Conservation (phyloP, 2,888 invertebrate genomes). For the Netelia fuscicornis region DNA sequence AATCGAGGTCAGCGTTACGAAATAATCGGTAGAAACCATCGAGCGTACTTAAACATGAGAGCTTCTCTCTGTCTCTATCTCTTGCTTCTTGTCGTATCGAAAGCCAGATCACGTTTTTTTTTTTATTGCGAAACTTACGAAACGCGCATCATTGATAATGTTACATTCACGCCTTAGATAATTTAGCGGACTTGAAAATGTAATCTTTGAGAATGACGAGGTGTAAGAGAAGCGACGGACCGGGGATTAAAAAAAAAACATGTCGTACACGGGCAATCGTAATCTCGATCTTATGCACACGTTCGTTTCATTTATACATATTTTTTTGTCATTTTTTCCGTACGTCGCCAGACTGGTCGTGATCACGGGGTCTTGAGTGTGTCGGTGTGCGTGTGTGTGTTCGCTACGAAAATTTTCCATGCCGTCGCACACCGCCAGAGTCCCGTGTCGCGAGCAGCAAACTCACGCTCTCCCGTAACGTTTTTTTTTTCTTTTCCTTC, state of each 20-base stretch:
- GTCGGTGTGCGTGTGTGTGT: not conserved
- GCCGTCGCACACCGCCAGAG: conserved; percentile 33
- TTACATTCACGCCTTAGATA: not conserved
- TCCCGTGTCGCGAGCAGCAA: conserved; percentile 27
- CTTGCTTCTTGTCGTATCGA: conserved; percentile 16
- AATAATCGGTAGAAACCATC: conserved; percentile 70
- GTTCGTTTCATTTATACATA: not conserved
- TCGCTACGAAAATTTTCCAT: conserved; percentile 39
- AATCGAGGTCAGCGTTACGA: conserved; percentile 72
- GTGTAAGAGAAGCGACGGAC: not conserved
- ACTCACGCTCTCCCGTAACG: conserved; percentile 17
- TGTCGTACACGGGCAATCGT: not conserved
- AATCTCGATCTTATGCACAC: conserved; percentile 1
- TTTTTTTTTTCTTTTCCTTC: not conserved
- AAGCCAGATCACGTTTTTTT: conserved; percentile 54
- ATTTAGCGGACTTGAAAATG: conserved; percentile 20
- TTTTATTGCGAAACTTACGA: conserved; percentile 29
- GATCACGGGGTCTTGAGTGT: not conserved
- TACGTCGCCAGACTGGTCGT: not conserved
- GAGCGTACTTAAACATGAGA: conserved; percentile 54
- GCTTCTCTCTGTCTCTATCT: conserved; percentile 33
- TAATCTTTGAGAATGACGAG: not conserved
- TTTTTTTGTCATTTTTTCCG: not conserved
- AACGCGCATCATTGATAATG: conserved; percentile 8
- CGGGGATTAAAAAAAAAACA: conserved; percentile 52